phyloP scores from a whole-genome alignment of 2,113 vertebrate genomes.

The Eretmochelys imbricata region DNA sequence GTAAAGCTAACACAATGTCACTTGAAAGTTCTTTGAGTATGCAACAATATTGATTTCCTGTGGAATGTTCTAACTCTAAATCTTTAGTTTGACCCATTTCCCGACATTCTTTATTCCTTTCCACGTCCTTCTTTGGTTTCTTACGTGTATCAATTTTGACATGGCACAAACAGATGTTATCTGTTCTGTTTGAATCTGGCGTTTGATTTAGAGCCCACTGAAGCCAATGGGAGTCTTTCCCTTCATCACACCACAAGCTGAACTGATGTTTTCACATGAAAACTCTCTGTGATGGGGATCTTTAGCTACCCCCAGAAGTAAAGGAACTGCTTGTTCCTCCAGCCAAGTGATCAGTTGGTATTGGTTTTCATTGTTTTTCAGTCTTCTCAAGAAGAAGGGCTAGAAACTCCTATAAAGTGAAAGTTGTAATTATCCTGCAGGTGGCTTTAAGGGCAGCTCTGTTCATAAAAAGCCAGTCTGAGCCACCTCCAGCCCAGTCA shows the following conservation, averaged over 20 bases:
- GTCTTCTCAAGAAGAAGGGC: not conserved
- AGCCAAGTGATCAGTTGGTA: not conserved
- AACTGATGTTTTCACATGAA: not conserved
- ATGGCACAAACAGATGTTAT: not conserved
- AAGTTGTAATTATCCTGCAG: not conserved
- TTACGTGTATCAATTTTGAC: not conserved
- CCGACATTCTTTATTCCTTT: not conserved
- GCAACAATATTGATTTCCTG: not conserved
- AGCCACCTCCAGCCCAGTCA: not conserved
- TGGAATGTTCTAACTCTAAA: not conserved
- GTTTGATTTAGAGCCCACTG: not conserved
- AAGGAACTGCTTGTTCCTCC: not conserved
- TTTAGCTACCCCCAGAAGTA: not conserved
- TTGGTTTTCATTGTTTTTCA: not conserved
- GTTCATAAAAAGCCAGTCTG: not conserved
- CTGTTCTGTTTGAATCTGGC: not conserved
- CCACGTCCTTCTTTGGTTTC: not conserved
- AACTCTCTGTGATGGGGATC: not conserved
- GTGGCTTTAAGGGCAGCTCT: not conserved
- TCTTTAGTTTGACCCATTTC: not conserved
- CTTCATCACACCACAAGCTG: not conserved
- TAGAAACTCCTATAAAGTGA: not conserved
- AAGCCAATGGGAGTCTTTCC: not conserved
- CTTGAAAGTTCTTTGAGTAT: not conserved
- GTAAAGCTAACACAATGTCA: not conserved